A percentile compares a stretch with the other conserved stretches of the same genome.
These are phyloP conservation scores for Thamnophis sirtalis DNA, from an alignment of 2,113 vertebrate genomes.

Conservation along the genomic window DNA sequence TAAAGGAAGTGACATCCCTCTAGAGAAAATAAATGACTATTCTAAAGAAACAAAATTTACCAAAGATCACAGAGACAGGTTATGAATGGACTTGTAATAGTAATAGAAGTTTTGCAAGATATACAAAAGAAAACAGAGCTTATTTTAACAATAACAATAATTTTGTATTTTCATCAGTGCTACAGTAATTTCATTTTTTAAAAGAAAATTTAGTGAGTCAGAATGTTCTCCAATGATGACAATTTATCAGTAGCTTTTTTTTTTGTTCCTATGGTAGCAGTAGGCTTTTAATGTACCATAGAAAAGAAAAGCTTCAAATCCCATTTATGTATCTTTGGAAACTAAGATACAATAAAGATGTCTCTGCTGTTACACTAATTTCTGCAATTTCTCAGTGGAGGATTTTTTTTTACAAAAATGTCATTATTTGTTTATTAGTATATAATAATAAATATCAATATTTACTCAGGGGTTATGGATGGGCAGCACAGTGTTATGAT, in stretches of 20 bases:
- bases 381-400: background rate
- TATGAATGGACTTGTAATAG: background rate
- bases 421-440: background rate
- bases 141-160: slow-evolving; percentile 16
- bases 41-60: background rate
- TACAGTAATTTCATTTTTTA: background rate
- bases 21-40: background rate
- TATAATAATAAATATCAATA: background rate
- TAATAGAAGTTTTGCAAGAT: background rate
- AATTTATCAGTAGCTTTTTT: background rate
- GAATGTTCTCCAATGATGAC: slow-evolving; percentile 50
- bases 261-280: slow-evolving; percentile 18
- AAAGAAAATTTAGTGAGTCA: background rate
- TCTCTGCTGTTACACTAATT: background rate
- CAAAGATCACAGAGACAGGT: background rate
- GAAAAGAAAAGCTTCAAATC: slow-evolving; percentile 8
- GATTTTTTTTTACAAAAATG: background rate
- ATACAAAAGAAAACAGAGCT: background rate
- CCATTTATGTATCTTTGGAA: background rate
- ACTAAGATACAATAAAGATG: background rate
- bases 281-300: slow-evolving; percentile 10
- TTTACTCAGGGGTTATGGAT: background rate
- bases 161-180: background rate
- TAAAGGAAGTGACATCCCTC: background rate
- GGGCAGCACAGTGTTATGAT: background rate